Evolutionary conservation across 2,888 invertebrate genomes (phyloP).

Genomic region (Mamestra brassicae): DNA sequence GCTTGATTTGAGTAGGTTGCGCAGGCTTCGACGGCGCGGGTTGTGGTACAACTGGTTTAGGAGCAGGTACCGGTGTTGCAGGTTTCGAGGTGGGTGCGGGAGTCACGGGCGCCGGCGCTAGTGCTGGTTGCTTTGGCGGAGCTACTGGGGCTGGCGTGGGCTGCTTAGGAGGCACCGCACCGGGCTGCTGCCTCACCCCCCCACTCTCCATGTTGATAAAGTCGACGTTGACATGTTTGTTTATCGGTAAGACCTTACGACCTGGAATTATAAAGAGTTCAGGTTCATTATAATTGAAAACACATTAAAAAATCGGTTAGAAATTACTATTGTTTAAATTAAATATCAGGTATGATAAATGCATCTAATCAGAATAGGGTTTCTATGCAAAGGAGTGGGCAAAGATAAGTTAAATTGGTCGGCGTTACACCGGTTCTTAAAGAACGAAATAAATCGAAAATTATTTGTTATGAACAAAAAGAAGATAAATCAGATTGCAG

Average conservation of each 20-base stretch:
- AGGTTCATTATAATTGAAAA: not conserved
- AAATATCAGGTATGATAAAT: not conserved
- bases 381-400: not conserved
- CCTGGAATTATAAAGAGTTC: constrained; percentile 40
- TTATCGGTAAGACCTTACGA: constrained; percentile 79
- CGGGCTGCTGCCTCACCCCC: constrained; percentile 65
- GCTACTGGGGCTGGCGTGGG: constrained; percentile 47
- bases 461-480: not conserved
- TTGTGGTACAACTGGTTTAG: constrained; percentile 49
- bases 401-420: not conserved
- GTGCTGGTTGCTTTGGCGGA: constrained; percentile 50
- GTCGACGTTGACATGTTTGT: constrained; percentile 86
- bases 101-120: constrained; percentile 46
- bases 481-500: not conserved
- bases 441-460: not conserved
- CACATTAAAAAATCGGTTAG: too few relatives aligned
- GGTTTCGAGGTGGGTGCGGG: constrained; percentile 58
- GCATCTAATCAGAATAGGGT: not conserved
- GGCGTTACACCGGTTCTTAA: not conserved
- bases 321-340: too few relatives aligned
- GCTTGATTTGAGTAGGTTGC: constrained; percentile 73
- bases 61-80: constrained; percentile 48
- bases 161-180: constrained; percentile 42
- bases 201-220: constrained; percentile 88
- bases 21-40: constrained; percentile 60